These are phyloP conservation scores for Diloba caeruleocephala DNA, from an alignment of 2,888 invertebrate genomes.

Conservation along the genomic window DNA sequence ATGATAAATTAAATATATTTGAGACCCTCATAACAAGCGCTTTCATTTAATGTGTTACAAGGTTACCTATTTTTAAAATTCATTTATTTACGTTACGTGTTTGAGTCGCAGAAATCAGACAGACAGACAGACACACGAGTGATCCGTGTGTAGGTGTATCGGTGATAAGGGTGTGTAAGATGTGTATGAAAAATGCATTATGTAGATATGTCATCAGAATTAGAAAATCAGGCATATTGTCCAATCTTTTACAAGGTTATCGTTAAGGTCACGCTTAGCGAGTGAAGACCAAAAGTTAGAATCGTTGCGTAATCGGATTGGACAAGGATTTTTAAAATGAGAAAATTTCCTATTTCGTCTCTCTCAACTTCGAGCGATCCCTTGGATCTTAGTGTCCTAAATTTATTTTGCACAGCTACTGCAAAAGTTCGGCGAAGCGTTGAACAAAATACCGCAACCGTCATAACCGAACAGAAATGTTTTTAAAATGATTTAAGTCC, in stretches of 20 bases:
- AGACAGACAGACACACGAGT: no score
- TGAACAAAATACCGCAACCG: slow-evolving; percentile 13
- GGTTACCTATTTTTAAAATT: no score
- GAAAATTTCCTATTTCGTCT: background rate
- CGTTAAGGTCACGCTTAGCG: slow-evolving; percentile 3
- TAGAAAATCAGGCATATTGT: slow-evolving; percentile 21
- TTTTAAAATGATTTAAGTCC: slow-evolving; percentile 33
- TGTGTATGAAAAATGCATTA: slow-evolving; percentile 19
- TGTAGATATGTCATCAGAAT: slow-evolving; percentile 8
- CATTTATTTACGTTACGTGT: no score
- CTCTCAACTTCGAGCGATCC: background rate
- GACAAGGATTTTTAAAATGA: background rate
- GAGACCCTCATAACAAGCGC: no score
- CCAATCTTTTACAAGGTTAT: slow-evolving; percentile 32
- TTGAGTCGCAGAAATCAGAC: no score
- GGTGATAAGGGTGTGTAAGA: no score
- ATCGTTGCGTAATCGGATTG: background rate
- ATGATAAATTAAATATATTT: no score
- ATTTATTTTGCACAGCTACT: slow-evolving; percentile 10
- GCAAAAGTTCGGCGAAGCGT: background rate
- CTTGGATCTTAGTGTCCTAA: background rate
- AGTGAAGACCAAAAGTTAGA: slow-evolving; percentile 6
- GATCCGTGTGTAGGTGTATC: no score
- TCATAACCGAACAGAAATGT: slow-evolving; percentile 19
- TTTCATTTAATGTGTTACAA: no score